phyloP scores from a whole-genome alignment of 1,140 invertebrate genomes.

The Meloidogyne floridensis region DNA sequence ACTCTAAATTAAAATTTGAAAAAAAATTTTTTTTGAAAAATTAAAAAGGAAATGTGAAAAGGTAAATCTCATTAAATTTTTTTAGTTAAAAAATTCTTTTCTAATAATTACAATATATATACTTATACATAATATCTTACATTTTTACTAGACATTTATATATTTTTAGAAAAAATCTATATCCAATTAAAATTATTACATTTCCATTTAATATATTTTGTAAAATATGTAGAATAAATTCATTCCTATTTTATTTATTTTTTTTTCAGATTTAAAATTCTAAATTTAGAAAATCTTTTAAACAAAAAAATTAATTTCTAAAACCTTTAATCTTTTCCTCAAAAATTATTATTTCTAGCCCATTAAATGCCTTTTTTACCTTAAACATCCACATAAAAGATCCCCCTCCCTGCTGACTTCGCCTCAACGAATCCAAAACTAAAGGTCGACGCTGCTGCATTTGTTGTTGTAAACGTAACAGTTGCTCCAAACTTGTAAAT shows the following conservation, averaged over 20 bases:
- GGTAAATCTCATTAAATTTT: too few relatives aligned
- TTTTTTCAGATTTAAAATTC: too few relatives aligned
- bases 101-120: too few relatives aligned
- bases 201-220: too few relatives aligned
- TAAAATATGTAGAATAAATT: too few relatives aligned
- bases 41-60: background rate
- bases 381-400: slow-evolving; percentile 60
- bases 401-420: slow-evolving; percentile 36
- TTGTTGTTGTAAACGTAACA: slow-evolving; percentile 35
- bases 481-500: slow-evolving; percentile 50
- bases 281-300: too few relatives aligned
- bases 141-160: too few relatives aligned
- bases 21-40: background rate
- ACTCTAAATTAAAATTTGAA: background rate
- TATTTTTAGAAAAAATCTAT: background rate
- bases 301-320: too few relatives aligned
- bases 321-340: background rate
- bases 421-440: slow-evolving; percentile 46
- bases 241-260: too few relatives aligned
- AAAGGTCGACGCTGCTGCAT: slow-evolving; percentile 24
- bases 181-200: too few relatives aligned
- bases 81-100: too few relatives aligned
- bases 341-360: background rate
- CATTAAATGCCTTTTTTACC: slow-evolving; percentile 30
- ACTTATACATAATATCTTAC: too few relatives aligned